Percentiles rank a stretch among this genome's conserved stretches.
Evolutionary conservation across 2,797 vertebrate species (phyloP).

Genomic region (Peromyscus aztecus): DNA sequence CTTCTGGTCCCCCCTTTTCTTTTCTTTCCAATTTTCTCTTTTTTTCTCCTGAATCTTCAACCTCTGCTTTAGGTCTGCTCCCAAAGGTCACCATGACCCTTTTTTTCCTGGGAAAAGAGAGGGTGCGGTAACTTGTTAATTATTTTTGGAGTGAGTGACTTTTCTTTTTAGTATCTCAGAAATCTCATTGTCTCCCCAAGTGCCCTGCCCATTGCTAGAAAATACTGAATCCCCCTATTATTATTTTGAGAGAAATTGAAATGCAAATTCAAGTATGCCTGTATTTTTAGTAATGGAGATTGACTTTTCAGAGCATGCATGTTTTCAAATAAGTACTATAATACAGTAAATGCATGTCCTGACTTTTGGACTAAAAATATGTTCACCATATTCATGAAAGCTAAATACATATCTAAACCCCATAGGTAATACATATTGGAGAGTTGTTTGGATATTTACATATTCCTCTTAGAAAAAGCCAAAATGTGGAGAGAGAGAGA

Average conservation of each 20-base stretch:
- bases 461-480: not conserved
- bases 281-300: not conserved
- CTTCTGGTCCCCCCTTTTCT: not conserved
- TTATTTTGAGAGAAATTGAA: slow-evolving; percentile 36
- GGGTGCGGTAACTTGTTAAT: not conserved
- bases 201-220: not conserved
- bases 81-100: slow-evolving; percentile 48
- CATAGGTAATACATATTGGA: slow-evolving; percentile 59
- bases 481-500: not conserved
- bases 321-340: slow-evolving; percentile 54
- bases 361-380: slow-evolving; percentile 64
- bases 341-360: slow-evolving; percentile 44
- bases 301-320: slow-evolving; percentile 19
- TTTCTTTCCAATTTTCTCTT: not conserved
- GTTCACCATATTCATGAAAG: slow-evolving; percentile 13
- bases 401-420: slow-evolving; percentile 52
- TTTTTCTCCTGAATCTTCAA: not conserved
- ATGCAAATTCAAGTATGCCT: not conserved
- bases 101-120: slow-evolving; percentile 34
- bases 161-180: slow-evolving; percentile 57
- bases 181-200: slow-evolving; percentile 7
- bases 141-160: not conserved
- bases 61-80: not conserved
- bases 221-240: slow-evolving; percentile 8
- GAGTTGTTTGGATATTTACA: slow-evolving; percentile 66